Conservation (phyloP, 2,797 vertebrate genomes). For the Oreortyx pictus region DNA sequence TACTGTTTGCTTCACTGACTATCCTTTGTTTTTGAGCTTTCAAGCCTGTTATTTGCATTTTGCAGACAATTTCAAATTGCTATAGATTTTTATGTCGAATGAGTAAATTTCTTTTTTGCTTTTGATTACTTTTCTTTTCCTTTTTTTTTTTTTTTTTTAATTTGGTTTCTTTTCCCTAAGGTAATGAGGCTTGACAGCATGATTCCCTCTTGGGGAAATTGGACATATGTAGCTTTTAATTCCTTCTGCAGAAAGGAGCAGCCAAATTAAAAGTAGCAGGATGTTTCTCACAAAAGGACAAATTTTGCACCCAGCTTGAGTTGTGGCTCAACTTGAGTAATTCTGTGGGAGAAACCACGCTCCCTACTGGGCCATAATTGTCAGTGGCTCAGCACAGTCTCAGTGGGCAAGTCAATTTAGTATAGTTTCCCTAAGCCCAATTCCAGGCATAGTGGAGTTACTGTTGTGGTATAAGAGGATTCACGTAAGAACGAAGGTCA, state of each 20-base stretch:
- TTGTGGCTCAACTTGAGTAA: conserved; percentile 21
- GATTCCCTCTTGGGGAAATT: conserved; percentile 36
- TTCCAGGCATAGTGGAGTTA: not conserved
- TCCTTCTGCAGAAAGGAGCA: conserved; percentile 43
- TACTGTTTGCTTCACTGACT: not conserved
- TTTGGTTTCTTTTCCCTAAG: not conserved
- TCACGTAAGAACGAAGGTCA: not conserved
- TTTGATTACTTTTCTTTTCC: not conserved
- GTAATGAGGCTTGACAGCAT: conserved; percentile 45
- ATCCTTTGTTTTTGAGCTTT: not conserved
- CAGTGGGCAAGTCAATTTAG: not conserved
- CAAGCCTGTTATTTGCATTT: not conserved
- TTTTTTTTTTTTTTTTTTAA: not conserved
- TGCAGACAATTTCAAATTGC: not conserved
- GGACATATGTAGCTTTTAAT: conserved; percentile 63
- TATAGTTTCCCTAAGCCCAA: not conserved
- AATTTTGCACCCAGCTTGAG: conserved; percentile 48
- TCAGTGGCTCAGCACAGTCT: conserved; percentile 9
- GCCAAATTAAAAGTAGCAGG: conserved; percentile 59
- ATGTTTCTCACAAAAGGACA: conserved; percentile 41
- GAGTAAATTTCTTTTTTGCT: not conserved
- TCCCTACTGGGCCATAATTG: not conserved
- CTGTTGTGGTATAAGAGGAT: not conserved
- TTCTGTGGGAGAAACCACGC: conserved; percentile 32
- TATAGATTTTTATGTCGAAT: not conserved